These are phyloP conservation scores for Phorcus lineatus DNA, from an alignment of 2,888 invertebrate species.

Conservation along the genomic window DNA sequence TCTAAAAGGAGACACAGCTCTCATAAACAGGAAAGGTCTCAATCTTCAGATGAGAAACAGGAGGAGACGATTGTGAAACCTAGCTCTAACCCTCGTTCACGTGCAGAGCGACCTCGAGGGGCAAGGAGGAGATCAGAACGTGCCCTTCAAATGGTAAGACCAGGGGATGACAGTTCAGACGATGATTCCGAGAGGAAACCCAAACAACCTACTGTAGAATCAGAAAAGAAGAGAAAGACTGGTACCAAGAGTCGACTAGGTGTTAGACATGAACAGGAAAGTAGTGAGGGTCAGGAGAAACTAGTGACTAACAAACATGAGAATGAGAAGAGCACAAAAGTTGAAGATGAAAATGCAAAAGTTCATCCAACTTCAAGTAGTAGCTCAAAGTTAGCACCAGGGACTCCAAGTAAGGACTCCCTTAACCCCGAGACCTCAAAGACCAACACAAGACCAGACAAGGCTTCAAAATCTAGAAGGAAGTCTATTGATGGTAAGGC, in stretches of 20 bases:
- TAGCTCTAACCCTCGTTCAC: background rate
- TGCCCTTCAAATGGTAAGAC: background rate
- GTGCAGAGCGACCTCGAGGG: background rate
- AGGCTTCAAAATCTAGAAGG: background rate
- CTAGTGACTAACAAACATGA: background rate
- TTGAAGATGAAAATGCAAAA: background rate
- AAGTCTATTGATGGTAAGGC: background rate
- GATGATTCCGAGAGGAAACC: background rate
- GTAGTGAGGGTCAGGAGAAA: conserved; percentile 23
- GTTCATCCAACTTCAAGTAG: background rate
- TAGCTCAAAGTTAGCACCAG: background rate
- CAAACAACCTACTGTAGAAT: background rate
- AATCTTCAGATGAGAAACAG: background rate
- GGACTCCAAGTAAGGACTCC: background rate
- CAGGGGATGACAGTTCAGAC: background rate
- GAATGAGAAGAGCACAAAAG: background rate
- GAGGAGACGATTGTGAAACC: background rate
- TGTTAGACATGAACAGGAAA: conserved; percentile 24
- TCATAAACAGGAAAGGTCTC: background rate
- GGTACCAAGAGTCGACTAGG: conserved; percentile 41
- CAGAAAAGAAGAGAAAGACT: conserved; percentile 36
- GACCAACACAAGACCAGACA: background rate
- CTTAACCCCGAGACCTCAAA: background rate
- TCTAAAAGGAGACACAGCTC: background rate
- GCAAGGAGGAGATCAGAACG: background rate